Evolutionary conservation across 35 echinoderm and acorn worm species (phyloP).

Genomic region (Hemicentrotus pulcherrimus): DNA sequence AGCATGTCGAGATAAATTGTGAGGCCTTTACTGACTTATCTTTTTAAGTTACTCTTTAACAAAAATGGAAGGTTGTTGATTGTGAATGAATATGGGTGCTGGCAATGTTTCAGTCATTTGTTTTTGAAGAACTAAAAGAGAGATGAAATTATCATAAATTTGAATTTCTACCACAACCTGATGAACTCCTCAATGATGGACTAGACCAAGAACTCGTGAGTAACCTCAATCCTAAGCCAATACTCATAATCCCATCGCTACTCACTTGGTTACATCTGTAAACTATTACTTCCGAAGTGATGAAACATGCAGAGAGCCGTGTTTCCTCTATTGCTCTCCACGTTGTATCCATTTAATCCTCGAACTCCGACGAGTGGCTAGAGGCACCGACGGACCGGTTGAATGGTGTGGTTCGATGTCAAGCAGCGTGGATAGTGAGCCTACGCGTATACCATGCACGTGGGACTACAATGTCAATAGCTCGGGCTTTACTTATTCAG

Average conservation of each 20-base stretch:
- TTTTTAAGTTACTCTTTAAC: too few relatives aligned
- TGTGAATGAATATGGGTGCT: too few relatives aligned
- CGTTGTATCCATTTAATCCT: neutral
- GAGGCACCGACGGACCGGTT: neutral
- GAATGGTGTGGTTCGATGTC: neutral
- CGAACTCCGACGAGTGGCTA: neutral
- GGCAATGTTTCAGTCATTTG: neutral
- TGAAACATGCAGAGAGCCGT: conserved; percentile 8
- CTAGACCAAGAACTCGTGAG: too few relatives aligned
- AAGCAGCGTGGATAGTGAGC: too few relatives aligned
- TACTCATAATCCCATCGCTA: neutral
- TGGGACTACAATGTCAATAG: too few relatives aligned
- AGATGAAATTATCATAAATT: neutral
- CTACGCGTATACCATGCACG: too few relatives aligned
- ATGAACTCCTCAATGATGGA: neutral
- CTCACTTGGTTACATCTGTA: neutral
- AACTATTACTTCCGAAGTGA: conserved; percentile 30
- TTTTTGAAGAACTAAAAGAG: neutral
- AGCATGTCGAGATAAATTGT: too few relatives aligned
- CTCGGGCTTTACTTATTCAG: too few relatives aligned
- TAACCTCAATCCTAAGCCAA: neutral
- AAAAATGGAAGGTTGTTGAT: too few relatives aligned
- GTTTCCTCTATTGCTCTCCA: conserved; percentile 18
- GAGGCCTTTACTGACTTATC: too few relatives aligned
- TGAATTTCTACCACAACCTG: neutral